phyloP scores from a whole-genome alignment of 2,797 vertebrate genomes.

The Arctocebus calabarensis region DNA sequence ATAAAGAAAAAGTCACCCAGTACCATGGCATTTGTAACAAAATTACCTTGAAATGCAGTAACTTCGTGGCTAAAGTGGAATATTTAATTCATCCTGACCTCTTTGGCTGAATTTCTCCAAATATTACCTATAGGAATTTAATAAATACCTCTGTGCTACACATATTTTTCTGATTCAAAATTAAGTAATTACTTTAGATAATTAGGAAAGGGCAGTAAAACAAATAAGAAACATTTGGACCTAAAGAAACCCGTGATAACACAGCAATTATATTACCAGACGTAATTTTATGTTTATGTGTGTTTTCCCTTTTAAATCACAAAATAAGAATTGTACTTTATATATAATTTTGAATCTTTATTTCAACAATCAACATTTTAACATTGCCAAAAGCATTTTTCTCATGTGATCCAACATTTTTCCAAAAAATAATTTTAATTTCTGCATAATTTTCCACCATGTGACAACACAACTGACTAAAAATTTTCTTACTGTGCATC shows the following conservation, averaged over 20 bases:
- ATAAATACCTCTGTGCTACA: background rate
- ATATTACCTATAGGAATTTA: background rate
- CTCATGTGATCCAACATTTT: conserved; percentile 32
- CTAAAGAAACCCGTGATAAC: background rate
- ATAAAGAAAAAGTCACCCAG: background rate
- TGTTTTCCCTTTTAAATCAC: background rate
- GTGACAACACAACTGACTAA: conserved; percentile 29
- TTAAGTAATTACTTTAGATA: conserved; percentile 45
- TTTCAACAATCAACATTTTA: background rate
- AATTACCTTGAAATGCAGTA: background rate
- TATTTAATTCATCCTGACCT: background rate
- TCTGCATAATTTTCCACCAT: conserved; percentile 26
- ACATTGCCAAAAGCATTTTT: conserved; percentile 26
- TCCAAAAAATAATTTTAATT: conserved; percentile 22
- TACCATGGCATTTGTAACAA: background rate
- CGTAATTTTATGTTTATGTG: background rate
- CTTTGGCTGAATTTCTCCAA: conserved; percentile 26
- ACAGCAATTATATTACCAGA: background rate
- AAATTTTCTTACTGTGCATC: background rate
- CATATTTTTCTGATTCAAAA: conserved; percentile 40
- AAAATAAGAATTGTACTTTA: background rate
- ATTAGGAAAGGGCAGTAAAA: conserved; percentile 11
- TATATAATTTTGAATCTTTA: conserved; percentile 9
- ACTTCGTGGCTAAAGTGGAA: background rate
- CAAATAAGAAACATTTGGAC: conserved; percentile 17